Base-by-base conservation (phyloP, 1,140 invertebrate species). In the Leptoteleia sp. region DNA sequence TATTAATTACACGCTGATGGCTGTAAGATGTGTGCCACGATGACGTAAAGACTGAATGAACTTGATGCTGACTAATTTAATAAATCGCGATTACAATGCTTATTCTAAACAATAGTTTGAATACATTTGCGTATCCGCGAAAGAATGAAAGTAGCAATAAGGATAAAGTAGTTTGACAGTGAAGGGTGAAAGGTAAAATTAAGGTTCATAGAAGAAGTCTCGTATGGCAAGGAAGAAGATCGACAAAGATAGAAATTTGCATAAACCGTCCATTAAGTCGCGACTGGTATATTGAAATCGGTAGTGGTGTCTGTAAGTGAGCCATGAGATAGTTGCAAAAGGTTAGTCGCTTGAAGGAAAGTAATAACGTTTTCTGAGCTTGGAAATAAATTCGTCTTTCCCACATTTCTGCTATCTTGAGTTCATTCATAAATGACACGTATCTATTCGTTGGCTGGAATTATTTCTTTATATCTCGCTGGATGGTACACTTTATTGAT, bases 231-330 rank as follows among this genome's bases (percentile, higher is more conserved):
- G 45, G 54, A 73, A 55, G 61, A 80, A 80, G 78, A 76, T 80
- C 72, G 78, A 54, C 67, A 79, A 82, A 82, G 77, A 85, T 83
- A 79, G 76, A 77, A 81, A 87, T 87, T 87, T 85, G 80, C 85
- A 87, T 87, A 86, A 85, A 85, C 76, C 78, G 80, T 75, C 81
- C 83, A 85, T 86, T 86, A 85, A 86, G 81, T 84, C 78, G 81
- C 77, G 79, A 82, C 68, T 83, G 83, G 79, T 85, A 84, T 87
- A 87, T 87, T 87, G 85, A 85, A 86, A 83, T 82, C 68, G 59
- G 71, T 79, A 72, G 80, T 81, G 80, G 76, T 82, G 79, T 81
- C 76, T 81, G 80, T 81, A 82, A 81, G 81, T 84, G 83, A 82
- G 77, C 76, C 82, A 80, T 76, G 75, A 76, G 79, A 80, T 81